Evolutionary conservation across 2,888 invertebrate genomes (phyloP), one percentile per base, ranked within the genome.

Genomic region (Eupeodes luniger): DNA sequence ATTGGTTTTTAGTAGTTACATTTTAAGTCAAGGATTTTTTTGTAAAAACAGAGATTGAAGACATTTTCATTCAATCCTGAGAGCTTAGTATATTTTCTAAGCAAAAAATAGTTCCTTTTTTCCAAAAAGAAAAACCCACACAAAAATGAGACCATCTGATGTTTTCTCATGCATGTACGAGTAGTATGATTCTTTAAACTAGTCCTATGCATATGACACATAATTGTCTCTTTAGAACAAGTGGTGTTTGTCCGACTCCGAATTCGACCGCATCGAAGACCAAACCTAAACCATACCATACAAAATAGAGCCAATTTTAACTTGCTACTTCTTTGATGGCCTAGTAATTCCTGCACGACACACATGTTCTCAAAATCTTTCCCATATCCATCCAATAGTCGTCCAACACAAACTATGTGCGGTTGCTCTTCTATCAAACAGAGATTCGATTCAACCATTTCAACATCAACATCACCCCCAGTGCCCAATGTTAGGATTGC

Each of bases 301-400:
- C 44, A 59, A 44, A 59, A 59, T 27, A 11, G 34, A 11, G 3
- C 44, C 44, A 57, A 51, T 69, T 75, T 27, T 12, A 44, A 40
- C 55, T 14, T 70, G 70, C 40, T 55, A 19, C 4, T 19, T 61
- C 47, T 81, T 84, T 87, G 87, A 7, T 72, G 76, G 80, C 84
- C 87, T 72, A 77, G 80, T 84, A 81, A 19, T 81, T 74, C 84
- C 84, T 81, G 84, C 87, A 84, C 77, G 72, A 81, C 84, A 87
- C 84, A 84, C 87, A 87, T 87, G 84, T 87, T 87, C 84, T 84
- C 84, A 77, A 87, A 75, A 67, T 61, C 51, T 72, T 75, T 69
- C 3, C 66, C 80, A 69, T 66, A 44, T 44, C 10, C 9, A 40
- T 40, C 47, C 40, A 81, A 85, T 59, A 72, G 27, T 27, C 27